phyloP scores from a whole-genome alignment of 2,888 invertebrate species.

The Amaurobius ferox region DNA sequence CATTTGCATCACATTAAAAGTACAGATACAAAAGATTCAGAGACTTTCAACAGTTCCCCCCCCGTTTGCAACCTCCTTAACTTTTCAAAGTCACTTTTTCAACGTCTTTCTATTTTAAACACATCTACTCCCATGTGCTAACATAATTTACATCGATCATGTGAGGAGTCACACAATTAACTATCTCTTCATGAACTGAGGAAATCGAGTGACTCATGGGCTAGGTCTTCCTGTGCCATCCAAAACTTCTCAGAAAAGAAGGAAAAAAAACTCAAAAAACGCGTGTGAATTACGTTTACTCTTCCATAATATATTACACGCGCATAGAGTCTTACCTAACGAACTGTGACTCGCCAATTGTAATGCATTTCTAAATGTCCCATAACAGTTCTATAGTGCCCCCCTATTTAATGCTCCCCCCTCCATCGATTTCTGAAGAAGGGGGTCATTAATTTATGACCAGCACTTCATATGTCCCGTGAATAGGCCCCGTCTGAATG shows the following conservation, averaged over 20 bases:
- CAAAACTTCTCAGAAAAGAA: background rate
- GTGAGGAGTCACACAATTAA: background rate
- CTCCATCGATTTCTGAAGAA: slow-evolving; percentile 14
- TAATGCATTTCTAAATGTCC: slow-evolving; percentile 30
- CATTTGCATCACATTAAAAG: too few species aligned
- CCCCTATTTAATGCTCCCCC: background rate
- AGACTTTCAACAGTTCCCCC: too few species aligned
- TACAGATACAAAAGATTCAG: too few species aligned
- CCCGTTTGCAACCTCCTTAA: background rate
- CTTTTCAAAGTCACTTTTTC: background rate
- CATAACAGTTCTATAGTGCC: background rate
- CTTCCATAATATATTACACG: slow-evolving; percentile 57
- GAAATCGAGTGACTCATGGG: background rate
- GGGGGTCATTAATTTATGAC: slow-evolving; percentile 67
- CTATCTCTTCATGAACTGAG: background rate
- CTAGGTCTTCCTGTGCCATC: background rate
- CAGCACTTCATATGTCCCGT: slow-evolving; percentile 44
- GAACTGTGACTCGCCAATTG: slow-evolving; percentile 59
- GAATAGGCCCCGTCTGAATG: slow-evolving; percentile 34
- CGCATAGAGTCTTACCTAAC: slow-evolving; percentile 35
- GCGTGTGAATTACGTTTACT: slow-evolving; percentile 52
- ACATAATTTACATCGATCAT: background rate
- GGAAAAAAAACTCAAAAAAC: background rate
- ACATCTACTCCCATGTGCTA: background rate
- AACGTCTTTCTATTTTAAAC: background rate